Conservation (phyloP, 2,113 vertebrate genomes). For the Hassar affinis region DNA sequence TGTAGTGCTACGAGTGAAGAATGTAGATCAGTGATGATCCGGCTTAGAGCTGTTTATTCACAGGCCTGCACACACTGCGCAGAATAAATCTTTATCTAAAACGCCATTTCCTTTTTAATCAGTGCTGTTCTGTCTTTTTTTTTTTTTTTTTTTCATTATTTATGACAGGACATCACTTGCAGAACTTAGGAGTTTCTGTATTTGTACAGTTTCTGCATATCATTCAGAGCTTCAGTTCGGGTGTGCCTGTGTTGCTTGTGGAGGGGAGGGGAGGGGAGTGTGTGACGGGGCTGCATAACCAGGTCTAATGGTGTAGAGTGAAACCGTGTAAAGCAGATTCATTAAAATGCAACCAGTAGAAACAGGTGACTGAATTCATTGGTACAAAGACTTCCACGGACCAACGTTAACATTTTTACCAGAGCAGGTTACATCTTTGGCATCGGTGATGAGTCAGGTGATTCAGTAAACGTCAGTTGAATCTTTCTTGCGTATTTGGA, state of each 20-base stretch:
- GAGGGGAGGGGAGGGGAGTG: not conserved
- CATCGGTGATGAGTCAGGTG: no score
- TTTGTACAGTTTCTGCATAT: not conserved
- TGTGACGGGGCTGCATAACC: no score
- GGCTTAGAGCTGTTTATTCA: conserved; percentile 11
- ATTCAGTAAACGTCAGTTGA: not conserved
- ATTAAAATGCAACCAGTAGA: conserved; percentile 8
- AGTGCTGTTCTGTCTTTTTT: conserved; percentile 51
- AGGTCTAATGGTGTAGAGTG: not conserved
- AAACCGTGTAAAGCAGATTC: not conserved
- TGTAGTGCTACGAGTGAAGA: conserved; percentile 95
- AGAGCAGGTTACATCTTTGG: not conserved
- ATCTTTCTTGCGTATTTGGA: not conserved
- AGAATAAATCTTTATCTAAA: conserved; percentile 72
- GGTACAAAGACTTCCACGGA: not conserved
- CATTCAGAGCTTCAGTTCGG: not conserved
- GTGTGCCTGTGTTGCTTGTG: not conserved
- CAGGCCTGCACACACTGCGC: conserved; percentile 48
- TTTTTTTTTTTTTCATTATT: conserved; percentile 36
- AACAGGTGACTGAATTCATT: not conserved
- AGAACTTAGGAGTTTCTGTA: not conserved
- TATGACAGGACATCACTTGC: not conserved
- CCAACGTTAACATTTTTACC: conserved; percentile 2
- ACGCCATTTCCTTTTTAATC: conserved; percentile 60
- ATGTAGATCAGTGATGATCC: conserved; percentile 80